phyloP scores from a whole-genome alignment of 2,113 vertebrate genomes.

The Otis tarda region DNA sequence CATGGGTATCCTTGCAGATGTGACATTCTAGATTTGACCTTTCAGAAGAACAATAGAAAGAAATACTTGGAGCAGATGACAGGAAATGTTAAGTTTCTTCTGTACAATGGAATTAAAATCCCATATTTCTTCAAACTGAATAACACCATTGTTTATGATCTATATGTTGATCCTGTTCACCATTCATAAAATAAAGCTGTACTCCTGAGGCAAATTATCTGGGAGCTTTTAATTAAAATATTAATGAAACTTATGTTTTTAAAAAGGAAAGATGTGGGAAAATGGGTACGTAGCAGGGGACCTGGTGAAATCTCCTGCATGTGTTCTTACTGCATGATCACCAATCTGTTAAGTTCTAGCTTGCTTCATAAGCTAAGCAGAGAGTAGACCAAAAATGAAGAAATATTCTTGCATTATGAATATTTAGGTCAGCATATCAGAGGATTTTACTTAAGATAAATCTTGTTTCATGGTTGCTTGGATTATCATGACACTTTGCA shows the following conservation, averaged over 20 bases:
- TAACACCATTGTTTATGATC: not conserved
- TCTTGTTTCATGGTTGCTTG: not conserved
- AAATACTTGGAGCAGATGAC: constrained; percentile 5
- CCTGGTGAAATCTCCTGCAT: not conserved
- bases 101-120: constrained; percentile 4
- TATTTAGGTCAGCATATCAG: not conserved
- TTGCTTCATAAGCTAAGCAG: not conserved
- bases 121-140: constrained; percentile 11
- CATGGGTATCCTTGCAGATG: constrained; percentile 40
- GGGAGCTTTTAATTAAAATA: not conserved
- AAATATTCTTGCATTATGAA: not conserved
- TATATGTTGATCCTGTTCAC: not conserved
- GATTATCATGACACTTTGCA: not conserved
- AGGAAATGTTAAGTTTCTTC: constrained; percentile 44
- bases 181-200: not conserved
- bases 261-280: not conserved
- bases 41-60: constrained; percentile 55
- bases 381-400: not conserved
- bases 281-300: not conserved
- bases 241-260: not conserved
- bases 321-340: not conserved
- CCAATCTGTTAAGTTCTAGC: not conserved
- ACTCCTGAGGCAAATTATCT: not conserved
- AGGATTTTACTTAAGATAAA: not conserved
- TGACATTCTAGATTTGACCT: not conserved